Percentiles rank a stretch among this genome's conserved stretches.
Evolutionary conservation across 2,113 vertebrate genomes (phyloP).

Genomic region (Sinocyclocheilus anshuiensis): DNA sequence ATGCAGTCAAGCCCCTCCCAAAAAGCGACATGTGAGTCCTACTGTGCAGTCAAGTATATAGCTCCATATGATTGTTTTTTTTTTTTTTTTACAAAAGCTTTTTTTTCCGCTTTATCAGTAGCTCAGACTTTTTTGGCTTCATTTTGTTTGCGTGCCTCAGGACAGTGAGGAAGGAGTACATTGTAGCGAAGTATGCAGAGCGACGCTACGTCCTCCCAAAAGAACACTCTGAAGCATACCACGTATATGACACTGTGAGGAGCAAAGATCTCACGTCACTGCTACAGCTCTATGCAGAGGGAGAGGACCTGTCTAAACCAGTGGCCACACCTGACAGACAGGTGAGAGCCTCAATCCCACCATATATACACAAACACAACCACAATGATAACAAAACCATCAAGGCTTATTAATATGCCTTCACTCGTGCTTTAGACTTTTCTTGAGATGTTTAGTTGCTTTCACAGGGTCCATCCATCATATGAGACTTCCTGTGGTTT

Average conservation of each 20-base stretch:
- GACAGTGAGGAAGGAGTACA: slow-evolving; percentile 90
- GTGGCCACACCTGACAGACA: slow-evolving; percentile 77
- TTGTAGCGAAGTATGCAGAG: slow-evolving; percentile 91
- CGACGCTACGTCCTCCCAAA: slow-evolving; percentile 81
- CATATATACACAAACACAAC: no score
- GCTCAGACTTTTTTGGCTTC: neutral
- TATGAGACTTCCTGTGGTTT: neutral
- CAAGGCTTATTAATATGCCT: neutral
- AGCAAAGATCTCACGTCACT: slow-evolving; percentile 79
- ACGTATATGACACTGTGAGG: slow-evolving; percentile 80
- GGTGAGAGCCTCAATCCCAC: slow-evolving; percentile 69
- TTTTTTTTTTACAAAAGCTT: neutral
- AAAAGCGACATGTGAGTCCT: slow-evolving; percentile 89
- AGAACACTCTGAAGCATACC: slow-evolving; percentile 64
- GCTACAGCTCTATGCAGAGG: slow-evolving; percentile 87
- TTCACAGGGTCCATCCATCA: neutral
- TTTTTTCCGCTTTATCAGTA: no score
- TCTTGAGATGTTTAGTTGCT: neutral
- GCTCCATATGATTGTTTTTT: neutral
- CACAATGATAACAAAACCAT: no score
- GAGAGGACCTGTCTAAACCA: slow-evolving; percentile 83
- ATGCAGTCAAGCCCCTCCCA: slow-evolving; percentile 83
- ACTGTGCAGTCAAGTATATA: neutral
- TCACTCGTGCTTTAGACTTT: no score
- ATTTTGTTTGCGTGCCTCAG: slow-evolving; percentile 64